These are phyloP conservation scores for Helogale parvula DNA, from an alignment of 2,113 vertebrate genomes.

Conservation along the genomic window DNA sequence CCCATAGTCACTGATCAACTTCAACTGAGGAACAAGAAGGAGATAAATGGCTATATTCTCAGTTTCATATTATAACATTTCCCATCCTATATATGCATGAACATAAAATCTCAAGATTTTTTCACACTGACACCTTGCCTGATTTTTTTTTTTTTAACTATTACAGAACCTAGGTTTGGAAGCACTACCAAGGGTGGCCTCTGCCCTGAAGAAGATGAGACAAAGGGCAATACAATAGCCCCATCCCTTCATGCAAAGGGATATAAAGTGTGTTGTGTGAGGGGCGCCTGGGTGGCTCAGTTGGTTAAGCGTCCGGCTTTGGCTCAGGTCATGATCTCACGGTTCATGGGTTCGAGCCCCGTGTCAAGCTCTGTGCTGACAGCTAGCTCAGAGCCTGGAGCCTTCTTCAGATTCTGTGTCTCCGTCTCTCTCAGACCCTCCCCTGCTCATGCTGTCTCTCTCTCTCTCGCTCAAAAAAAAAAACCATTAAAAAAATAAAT, in stretches of 20 bases:
- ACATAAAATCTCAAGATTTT: background rate
- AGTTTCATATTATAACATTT: background rate
- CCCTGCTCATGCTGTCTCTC: too few species aligned
- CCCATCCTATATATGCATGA: background rate
- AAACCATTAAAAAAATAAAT: too few species aligned
- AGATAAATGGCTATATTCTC: background rate
- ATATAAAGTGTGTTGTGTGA: rapidly evolving
- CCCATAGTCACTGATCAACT: background rate
- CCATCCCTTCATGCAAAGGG: background rate
- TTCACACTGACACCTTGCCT: background rate
- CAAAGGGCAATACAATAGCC: background rate
- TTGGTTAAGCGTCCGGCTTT: too few species aligned
- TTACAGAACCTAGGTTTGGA: background rate
- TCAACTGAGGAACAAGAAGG: background rate
- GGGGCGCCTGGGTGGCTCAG: too few species aligned
- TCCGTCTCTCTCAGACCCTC: too few species aligned
- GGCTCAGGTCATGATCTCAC: too few species aligned
- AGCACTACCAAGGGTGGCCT: background rate
- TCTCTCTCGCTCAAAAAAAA: too few species aligned
- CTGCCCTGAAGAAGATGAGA: background rate
- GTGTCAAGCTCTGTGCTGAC: too few species aligned
- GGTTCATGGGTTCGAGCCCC: too few species aligned
- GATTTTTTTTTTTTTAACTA: background rate
- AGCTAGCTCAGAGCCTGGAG: too few species aligned
- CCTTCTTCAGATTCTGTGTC: too few species aligned